Conservation (phyloP, 1,140 invertebrate species). For the Heliconius eleuchia region DNA sequence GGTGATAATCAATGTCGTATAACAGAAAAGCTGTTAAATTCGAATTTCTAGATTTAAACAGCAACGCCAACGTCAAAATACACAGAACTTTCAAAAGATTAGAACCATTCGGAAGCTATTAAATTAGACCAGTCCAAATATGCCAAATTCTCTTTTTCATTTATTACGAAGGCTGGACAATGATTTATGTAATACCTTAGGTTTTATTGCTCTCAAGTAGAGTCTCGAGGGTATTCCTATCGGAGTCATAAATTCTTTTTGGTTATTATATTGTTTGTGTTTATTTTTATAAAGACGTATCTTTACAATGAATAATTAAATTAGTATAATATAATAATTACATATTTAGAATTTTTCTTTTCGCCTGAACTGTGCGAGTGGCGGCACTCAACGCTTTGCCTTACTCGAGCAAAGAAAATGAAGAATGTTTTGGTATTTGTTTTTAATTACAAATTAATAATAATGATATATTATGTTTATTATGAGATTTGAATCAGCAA, state of each 20-base stretch:
- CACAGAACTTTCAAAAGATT: too few species aligned
- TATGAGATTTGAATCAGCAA: too few species aligned
- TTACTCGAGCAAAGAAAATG: not conserved
- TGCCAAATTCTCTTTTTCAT: constrained; percentile 69
- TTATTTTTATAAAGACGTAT: not conserved
- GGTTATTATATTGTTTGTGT: constrained; percentile 38
- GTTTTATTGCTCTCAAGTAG: constrained; percentile 65
- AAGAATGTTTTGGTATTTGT: too few species aligned
- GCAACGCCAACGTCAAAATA: too few species aligned
- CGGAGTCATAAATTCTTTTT: constrained; percentile 54
- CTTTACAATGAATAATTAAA: not conserved
- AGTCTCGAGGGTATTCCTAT: constrained; percentile 45
- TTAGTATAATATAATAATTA: too few species aligned
- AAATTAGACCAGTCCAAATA: constrained; percentile 48
- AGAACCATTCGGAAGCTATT: constrained; percentile 21
- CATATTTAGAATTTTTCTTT: not conserved
- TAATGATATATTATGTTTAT: too few species aligned
- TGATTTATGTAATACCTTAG: constrained; percentile 75
- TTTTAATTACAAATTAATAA: too few species aligned
- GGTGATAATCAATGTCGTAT: too few species aligned
- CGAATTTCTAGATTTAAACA: too few species aligned
- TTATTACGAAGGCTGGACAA: constrained; percentile 68
- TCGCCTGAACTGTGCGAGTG: not conserved
- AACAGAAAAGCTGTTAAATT: too few species aligned
- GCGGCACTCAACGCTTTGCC: not conserved